Percentiles rank a stretch among this genome's conserved stretches.
Conservation (phyloP, 2,797 vertebrate species). For the Eremophila alpestris region DNA sequence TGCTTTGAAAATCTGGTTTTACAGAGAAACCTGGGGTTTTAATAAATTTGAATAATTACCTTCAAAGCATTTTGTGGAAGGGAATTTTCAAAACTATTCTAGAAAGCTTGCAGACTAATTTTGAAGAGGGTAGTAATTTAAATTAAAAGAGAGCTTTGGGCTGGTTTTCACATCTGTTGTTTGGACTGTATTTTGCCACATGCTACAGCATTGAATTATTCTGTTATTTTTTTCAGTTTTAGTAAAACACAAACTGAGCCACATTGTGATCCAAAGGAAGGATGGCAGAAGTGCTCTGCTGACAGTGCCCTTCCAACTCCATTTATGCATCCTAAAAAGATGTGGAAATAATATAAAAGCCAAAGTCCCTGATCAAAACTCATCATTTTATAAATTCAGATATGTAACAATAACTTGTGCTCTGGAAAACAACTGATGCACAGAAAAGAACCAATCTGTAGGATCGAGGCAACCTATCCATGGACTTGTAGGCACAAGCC, state of each 20-base stretch:
- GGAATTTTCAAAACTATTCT: not conserved
- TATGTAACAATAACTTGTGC: not conserved
- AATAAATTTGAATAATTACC: not conserved
- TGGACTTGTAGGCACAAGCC: not conserved
- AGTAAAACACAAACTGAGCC: not conserved
- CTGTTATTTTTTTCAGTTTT: not conserved
- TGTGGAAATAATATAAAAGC: not conserved
- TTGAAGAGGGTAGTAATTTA: not conserved
- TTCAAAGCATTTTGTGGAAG: not conserved
- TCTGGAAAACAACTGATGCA: not conserved
- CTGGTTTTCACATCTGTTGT: not conserved
- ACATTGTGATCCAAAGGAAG: no score
- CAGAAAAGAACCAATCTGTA: rapidly evolving
- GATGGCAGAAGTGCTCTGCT: not conserved
- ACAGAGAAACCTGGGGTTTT: not conserved
- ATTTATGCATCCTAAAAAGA: not conserved
- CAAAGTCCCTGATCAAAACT: not conserved
- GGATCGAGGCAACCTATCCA: rapidly evolving
- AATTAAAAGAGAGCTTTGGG: not conserved
- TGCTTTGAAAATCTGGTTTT: not conserved
- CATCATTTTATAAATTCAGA: not conserved
- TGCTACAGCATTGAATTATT: not conserved
- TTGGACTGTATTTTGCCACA: not conserved
- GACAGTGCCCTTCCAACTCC: rapidly evolving
- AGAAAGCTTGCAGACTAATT: not conserved